These are phyloP conservation scores for Pantherophis guttatus DNA, from an alignment of 2,113 vertebrate genomes.

Conservation along the genomic window DNA sequence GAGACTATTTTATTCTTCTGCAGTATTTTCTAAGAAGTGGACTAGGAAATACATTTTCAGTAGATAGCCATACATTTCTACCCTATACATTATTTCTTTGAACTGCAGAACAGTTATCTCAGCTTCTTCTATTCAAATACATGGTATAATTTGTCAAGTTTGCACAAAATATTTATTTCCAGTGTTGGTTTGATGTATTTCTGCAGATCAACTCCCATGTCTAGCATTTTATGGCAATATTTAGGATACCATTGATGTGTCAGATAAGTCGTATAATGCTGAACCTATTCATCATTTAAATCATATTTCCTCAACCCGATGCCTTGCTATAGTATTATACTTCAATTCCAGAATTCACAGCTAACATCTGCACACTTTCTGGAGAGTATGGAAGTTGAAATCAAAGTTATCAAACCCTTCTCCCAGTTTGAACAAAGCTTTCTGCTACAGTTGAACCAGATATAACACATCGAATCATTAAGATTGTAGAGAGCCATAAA, in stretches of 20 bases:
- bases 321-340: background rate
- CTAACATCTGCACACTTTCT: background rate
- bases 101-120: constrained; percentile 48
- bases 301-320: background rate
- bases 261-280: background rate
- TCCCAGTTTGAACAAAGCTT: background rate
- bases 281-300: background rate
- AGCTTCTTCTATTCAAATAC: constrained; percentile 56
- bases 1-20: constrained; percentile 38
- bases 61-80: constrained; percentile 51
- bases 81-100: constrained; percentile 54
- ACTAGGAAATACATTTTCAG: constrained; percentile 54
- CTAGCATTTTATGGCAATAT: background rate
- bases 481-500: background rate
- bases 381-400: background rate
- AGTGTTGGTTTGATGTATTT: constrained; percentile 43
- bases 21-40: constrained; percentile 51
- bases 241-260: background rate
- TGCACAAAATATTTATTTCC: constrained; percentile 40
- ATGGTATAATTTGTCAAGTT: constrained; percentile 17
- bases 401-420: background rate
- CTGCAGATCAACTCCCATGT: constrained; percentile 24
- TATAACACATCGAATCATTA: background rate
- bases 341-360: background rate
- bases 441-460: background rate